Base-by-base conservation (phyloP, 2,797 vertebrate genomes). In the Limnodromus scolopaceus region DNA sequence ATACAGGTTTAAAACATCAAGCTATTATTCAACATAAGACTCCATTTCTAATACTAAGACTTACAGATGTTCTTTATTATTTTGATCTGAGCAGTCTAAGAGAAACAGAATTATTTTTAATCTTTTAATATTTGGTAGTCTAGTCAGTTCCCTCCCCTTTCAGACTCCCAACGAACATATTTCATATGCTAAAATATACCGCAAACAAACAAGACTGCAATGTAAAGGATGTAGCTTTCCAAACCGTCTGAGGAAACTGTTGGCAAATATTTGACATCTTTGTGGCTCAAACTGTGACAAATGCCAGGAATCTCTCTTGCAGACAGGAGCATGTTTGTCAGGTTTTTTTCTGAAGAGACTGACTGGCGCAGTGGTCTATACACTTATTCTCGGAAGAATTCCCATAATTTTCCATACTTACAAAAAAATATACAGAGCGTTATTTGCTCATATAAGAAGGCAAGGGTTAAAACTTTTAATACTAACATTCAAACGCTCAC, bases 51-150 rank as follows among this genome's bases (percentile, higher is more conserved):
- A 97, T 64, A 63, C 51, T 64, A 76, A 58, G 34, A 86, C 39
- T 84, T 96, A 97, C 80, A 93, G 89, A 93, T 97, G 90, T 89
- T 97, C 88, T 90, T 96, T 82, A 92, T 97, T 97, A 96, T 89
- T 95, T 96, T 86, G 77, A 94, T 92, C 80, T 85, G 81, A 87
- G 85, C 57, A 69, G 81, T 60, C 74, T 86, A 91, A 91, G 71
- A 93, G 60, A 96, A 97, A 93, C 84, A 94, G 87, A 86, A 91
- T 84, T 83, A 74, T 88, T 93, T 91, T 95, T 76, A 92, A 93
- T 94, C 80, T 80, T 96, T 53, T 72, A 94, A 70, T 76, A 95
- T 87, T 57, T 72, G 80, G 55, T 54, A 94, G 65, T 86, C 94
- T 81, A 94, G 87, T 89, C 95, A 55, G 82, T 51, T 80, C 92